phyloP scores from a whole-genome alignment of 1,140 invertebrate genomes.

The Cherax destructor region DNA sequence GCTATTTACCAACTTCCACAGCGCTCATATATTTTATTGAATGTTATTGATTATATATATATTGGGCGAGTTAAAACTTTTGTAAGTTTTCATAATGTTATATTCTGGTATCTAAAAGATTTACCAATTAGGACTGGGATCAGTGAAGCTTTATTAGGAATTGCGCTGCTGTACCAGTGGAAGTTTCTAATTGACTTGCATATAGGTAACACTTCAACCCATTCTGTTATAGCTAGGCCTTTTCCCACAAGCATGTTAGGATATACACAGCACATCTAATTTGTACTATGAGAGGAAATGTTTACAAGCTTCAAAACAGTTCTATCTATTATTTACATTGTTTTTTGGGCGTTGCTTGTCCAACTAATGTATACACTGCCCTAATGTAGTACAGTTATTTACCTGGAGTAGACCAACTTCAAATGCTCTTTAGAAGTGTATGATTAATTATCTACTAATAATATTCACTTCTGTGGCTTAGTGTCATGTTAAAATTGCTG shows the following conservation, averaged over 20 bases:
- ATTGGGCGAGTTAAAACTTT: constrained; percentile 51
- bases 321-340: constrained; percentile 42
- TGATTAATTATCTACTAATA: background rate
- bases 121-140: constrained; percentile 38
- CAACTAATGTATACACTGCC: constrained; percentile 58
- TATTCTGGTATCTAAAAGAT: constrained; percentile 55
- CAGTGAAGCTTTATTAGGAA: constrained; percentile 45
- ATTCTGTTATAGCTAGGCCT: constrained; percentile 63
- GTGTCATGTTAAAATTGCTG: constrained; percentile 11
- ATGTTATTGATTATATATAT: constrained; percentile 52
- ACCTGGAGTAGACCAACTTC: background rate
- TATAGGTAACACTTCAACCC: constrained; percentile 41
- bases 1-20: constrained; percentile 57
- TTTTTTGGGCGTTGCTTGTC: constrained; percentile 19
- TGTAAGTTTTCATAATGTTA: constrained; percentile 38
- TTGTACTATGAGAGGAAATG: constrained; percentile 41
- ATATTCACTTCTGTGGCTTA: constrained; percentile 7
- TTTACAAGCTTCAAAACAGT: constrained; percentile 30
- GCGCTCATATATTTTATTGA: constrained; percentile 53
- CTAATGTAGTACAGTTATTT: background rate
- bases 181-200: constrained; percentile 37
- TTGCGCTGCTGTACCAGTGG: constrained; percentile 38
- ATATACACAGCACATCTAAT: constrained; percentile 60
- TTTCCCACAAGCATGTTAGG: constrained; percentile 64
- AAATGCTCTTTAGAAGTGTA: constrained; percentile 1